These are phyloP conservation scores for Heterotilapia buettikoferi DNA, from an alignment of 2,113 vertebrate genomes.

Conservation along the genomic window DNA sequence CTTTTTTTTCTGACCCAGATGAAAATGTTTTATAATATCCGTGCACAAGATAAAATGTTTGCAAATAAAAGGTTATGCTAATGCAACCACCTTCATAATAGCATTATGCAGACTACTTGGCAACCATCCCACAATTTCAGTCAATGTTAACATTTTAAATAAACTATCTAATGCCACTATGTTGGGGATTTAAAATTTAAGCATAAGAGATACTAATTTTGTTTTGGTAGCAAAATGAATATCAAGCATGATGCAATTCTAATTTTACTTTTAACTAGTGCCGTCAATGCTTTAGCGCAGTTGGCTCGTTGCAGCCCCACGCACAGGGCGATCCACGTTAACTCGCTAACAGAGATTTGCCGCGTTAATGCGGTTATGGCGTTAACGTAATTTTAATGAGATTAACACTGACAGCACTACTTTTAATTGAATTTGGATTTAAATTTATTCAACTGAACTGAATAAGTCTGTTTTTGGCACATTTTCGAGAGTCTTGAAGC, in stretches of 20 bases:
- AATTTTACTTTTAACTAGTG: not conserved
- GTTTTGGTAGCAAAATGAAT: not conserved
- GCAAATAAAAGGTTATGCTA: not conserved
- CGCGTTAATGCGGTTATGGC: too few relatives aligned
- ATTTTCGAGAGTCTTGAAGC: not conserved
- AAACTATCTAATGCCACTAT: not conserved
- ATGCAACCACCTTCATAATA: not conserved
- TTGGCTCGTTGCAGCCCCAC: too few relatives aligned
- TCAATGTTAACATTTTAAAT: not conserved
- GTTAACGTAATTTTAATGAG: not conserved
- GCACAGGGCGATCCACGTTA: not conserved
- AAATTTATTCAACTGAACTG: not conserved
- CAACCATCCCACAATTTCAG: not conserved
- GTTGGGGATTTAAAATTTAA: not conserved
- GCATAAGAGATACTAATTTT: not conserved
- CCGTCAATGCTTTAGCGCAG: too few relatives aligned
- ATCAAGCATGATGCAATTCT: not conserved
- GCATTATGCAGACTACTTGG: not conserved
- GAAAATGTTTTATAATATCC: fast-evolving
- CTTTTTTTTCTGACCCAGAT: not conserved
- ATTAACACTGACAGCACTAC: not conserved
- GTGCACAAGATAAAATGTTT: not conserved
- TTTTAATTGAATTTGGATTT: not conserved
- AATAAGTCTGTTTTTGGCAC: not conserved
- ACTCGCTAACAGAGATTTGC: too few relatives aligned